Conservation (phyloP, 2,888 invertebrate genomes). For the Geophilus truncorum region DNA sequence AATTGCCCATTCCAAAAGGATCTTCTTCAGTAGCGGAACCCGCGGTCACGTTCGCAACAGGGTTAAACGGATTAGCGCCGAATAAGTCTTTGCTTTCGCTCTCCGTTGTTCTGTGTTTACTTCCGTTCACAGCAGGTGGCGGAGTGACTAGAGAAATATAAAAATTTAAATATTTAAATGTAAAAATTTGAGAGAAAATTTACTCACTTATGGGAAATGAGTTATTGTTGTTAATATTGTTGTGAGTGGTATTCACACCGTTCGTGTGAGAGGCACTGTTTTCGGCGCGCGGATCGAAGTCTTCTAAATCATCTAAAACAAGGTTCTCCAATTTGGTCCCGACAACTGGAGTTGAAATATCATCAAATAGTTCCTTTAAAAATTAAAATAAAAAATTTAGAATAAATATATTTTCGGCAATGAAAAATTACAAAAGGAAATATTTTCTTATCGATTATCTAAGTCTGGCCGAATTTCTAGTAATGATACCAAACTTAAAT, state of each 20-base stretch:
- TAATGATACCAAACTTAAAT: too few relatives aligned
- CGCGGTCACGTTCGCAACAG: constrained; percentile 42
- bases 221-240: constrained; percentile 20
- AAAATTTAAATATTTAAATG: neutral
- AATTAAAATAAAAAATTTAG: neutral
- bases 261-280: neutral
- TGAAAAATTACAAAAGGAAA: neutral
- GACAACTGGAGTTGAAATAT: constrained; percentile 42
- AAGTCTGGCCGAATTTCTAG: too few relatives aligned
- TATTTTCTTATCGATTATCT: too few relatives aligned
- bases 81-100: constrained; percentile 62
- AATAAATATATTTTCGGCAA: neutral
- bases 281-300: constrained; percentile 81
- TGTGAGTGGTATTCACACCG: constrained; percentile 13
- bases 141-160: constrained; percentile 65
- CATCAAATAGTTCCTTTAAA: constrained; percentile 25
- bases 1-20: constrained; percentile 81
- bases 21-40: constrained; percentile 51
- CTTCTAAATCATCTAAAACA: constrained; percentile 62
- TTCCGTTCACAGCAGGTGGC: constrained; percentile 58
- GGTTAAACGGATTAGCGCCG: constrained; percentile 67
- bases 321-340: constrained; percentile 48
- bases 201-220: constrained; percentile 61
- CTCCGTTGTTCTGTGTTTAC: constrained; percentile 58
- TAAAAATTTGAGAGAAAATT: neutral